Percentiles rank a stretch among this genome's conserved stretches.
Conservation (phyloP, 2,888 invertebrate species). For the Noctua pronuba region DNA sequence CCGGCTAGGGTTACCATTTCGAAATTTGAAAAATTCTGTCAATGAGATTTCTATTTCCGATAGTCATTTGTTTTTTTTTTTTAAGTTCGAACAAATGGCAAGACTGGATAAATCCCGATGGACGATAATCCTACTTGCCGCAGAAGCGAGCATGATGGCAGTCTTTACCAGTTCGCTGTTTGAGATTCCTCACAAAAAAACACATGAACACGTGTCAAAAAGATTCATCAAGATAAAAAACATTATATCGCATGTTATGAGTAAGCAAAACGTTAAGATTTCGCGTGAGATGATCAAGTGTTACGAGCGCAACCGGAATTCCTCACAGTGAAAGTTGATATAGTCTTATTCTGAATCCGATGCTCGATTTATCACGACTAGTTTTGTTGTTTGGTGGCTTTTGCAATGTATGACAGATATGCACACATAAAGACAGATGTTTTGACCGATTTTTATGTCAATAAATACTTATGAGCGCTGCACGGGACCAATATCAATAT, state of each 20-base stretch:
- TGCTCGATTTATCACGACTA: constrained; percentile 32
- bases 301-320: constrained; percentile 53
- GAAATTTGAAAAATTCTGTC: not conserved
- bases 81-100: not conserved
- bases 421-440: no score
- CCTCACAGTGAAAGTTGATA: constrained; percentile 57
- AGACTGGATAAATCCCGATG: not conserved
- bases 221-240: not conserved
- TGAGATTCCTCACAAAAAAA: not conserved
- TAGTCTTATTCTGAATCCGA: constrained; percentile 35
- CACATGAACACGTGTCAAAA: not conserved
- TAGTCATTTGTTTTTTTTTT: not conserved
- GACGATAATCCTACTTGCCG: not conserved
- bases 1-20: not conserved
- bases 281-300: constrained; percentile 49
- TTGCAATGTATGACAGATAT: not conserved
- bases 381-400: constrained; percentile 5
- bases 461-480: not conserved
- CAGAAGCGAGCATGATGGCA: not conserved
- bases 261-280: constrained; percentile 43
- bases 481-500: not conserved
- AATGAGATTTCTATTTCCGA: not conserved
- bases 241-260: constrained; percentile 24
- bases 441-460: not conserved
- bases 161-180: not conserved